Evolutionary conservation across 2,113 vertebrate genomes (phyloP), one percentile per base, ranked within the genome.

Genomic region (Anoplopoma fimbria): DNA sequence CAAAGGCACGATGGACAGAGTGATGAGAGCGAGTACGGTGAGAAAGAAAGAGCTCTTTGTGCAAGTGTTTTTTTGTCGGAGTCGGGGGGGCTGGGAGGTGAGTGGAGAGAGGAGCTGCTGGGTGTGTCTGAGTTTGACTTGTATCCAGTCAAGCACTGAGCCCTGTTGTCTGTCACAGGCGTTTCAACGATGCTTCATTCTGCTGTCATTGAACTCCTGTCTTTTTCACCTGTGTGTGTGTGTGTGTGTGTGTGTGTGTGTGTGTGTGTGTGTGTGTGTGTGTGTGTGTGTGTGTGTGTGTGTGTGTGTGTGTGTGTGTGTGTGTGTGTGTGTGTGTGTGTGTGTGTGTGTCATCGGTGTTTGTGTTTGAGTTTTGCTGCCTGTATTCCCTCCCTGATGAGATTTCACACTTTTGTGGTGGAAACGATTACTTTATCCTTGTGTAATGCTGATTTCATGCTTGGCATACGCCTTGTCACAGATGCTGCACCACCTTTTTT

Each of bases 381-480:
- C 40, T 25, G 49, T 71, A 5, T 69, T 64, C 53, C 53, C n/a
- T 29, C 58, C 60, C 55, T 57, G 78, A 82, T 81, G 81, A 74
- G 67, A 86, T 90, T 85, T 88, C 86, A 77, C 83, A 79, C 70
- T 62, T 65, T 63, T 21, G 23, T 33, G 34, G 62, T 58, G n/a
- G 42, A 79, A 69, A 81, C 29, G 27, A 87, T 84, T 75, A 81
- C 65, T 74, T 88, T 51, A 79, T 79, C 58, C 63, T 85, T 15
- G 78, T 23, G 70, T 81, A 77, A 80, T 78, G 51, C 82, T 47
- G 76, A 87, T 90, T 88, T 90, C 70, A 87, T 69, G 81, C 78
- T 67, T 23, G 82, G 36, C 69, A 29, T 45, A 45, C 31, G 58
- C 55, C 49, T 47, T 0, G 80, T 83, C 87, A 74, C 87, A 81